Evolutionary conservation across 23 tunicate genomes (phyloP), one percentile per base, ranked within the genome.

Genomic region (Phallusia fumigata): DNA sequence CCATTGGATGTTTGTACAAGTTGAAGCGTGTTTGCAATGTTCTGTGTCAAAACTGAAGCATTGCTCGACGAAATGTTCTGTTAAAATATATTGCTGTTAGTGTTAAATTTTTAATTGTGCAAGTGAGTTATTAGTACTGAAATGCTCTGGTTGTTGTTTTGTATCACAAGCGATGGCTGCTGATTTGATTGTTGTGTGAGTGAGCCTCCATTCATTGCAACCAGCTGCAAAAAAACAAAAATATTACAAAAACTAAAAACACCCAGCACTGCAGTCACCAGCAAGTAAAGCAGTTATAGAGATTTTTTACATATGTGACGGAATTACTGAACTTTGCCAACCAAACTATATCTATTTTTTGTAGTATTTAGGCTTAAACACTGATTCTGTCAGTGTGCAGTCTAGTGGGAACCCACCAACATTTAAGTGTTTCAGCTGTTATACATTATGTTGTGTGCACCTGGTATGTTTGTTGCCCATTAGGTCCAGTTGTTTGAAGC

Each of bases 1-100:
- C 89, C 89, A 78, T 30, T 79, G 11, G 82, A 75, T 13, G 89
- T 65, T 85, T 85, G 89, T 6, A 85, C 72, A 65, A 85, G 79
- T 58, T 85, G 89, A 47, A 79, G n/a, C 16, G 80, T 77, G 53
- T 77, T 77, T 21, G 19, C 31, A 19, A 35, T 12, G 80, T 77
- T 77, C 35, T 77, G 80, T 40, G 47, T 16, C 16, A 26, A 77
- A 24, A 19, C 52, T 18, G 45, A 5, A 58, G 28, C 69, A 58
- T 58, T 58, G 69, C 69, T 58, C 3, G 69, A 21, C 15, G 69
- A 58, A 21, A 58, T 58, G 28, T 58, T 58, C 69, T 58, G 69
- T 21, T 3, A 58, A 21, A 1, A 58, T 6, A 3, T 5, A 10
- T 40, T 40, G 10, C 47, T 3, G 47, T 40, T 40, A 40, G 47